phyloP scores from a whole-genome alignment of 2,113 vertebrate genomes.

The Cervus canadensis region DNA sequence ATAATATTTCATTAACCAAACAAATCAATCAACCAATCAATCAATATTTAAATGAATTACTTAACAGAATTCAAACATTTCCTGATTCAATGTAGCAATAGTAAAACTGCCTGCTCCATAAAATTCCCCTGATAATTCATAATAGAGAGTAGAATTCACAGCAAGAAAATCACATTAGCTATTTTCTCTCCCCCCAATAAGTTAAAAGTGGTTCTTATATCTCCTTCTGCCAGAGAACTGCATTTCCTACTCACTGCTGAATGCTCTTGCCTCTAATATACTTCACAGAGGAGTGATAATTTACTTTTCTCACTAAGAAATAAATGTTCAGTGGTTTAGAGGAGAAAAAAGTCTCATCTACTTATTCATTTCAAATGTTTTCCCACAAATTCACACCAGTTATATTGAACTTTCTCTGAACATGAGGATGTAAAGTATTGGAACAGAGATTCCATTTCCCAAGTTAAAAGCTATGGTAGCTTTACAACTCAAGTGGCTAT shows the following conservation, averaged over 20 bases:
- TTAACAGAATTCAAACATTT: constrained; percentile 12
- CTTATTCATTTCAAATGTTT: constrained; percentile 21
- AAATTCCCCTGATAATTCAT: constrained; percentile 3
- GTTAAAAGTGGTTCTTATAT: background rate
- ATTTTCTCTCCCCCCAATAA: background rate
- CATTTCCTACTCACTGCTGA: background rate
- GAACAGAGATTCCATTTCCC: background rate
- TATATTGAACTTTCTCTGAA: background rate
- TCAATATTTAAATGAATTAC: constrained; percentile 17
- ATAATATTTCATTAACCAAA: background rate
- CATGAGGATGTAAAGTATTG: background rate
- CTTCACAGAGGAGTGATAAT: background rate
- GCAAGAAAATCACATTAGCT: constrained; percentile 34
- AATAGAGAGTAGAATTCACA: background rate
- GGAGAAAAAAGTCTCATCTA: background rate
- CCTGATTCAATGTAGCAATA: background rate
- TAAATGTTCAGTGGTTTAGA: background rate
- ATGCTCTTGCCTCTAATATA: background rate
- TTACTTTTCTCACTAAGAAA: constrained; percentile 24
- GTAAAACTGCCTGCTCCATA: background rate
- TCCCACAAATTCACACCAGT: background rate
- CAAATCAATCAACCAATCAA: background rate
- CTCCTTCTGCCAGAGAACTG: background rate
- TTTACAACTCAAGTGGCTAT: background rate
- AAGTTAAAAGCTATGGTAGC: background rate